phyloP scores from a whole-genome alignment of 92 coral and sea anemone species.

The Epizoanthus ramosus region DNA sequence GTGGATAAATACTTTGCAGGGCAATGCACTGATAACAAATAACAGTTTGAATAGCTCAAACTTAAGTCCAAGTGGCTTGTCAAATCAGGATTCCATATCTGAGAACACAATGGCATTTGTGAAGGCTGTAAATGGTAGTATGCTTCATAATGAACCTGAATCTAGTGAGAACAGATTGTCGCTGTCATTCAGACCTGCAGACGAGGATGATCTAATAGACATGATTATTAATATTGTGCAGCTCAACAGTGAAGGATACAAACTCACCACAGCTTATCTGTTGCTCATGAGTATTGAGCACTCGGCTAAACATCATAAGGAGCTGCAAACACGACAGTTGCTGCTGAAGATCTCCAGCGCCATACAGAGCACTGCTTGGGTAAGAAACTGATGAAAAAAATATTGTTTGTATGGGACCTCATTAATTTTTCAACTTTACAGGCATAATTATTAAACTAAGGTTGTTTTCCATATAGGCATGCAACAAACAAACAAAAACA shows the following conservation, averaged over 20 bases:
- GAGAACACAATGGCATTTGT: slow-evolving; percentile 42
- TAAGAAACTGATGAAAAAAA: slow-evolving; percentile 41
- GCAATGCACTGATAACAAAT: slow-evolving; percentile 49
- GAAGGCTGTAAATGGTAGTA: slow-evolving; percentile 28
- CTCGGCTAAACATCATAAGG: slow-evolving; percentile 82
- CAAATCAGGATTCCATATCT: slow-evolving; percentile 17
- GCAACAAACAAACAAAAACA: no score
- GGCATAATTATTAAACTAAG: no score
- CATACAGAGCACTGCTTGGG: slow-evolving; percentile 94
- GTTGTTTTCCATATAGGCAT: no score
- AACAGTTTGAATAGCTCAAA: neutral
- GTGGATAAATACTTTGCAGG: slow-evolving; percentile 78
- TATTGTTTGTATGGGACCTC: neutral
- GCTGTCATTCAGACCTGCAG: slow-evolving; percentile 67
- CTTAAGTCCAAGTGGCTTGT: neutral
- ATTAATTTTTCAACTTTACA: no score
- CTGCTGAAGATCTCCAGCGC: slow-evolving; percentile 83
- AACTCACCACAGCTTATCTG: slow-evolving; percentile 86
- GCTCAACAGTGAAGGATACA: slow-evolving; percentile 69
- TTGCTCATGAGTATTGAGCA: slow-evolving; percentile 84
- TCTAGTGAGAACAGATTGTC: slow-evolving; percentile 49
- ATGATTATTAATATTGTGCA: slow-evolving; percentile 76
- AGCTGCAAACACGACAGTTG: slow-evolving; percentile 81
- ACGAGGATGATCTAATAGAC: slow-evolving; percentile 83
- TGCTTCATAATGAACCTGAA: slow-evolving; percentile 1